These are phyloP conservation scores for Corydoras sp. DNA, from an alignment of 2,113 vertebrate genomes.

Conservation along the genomic window DNA sequence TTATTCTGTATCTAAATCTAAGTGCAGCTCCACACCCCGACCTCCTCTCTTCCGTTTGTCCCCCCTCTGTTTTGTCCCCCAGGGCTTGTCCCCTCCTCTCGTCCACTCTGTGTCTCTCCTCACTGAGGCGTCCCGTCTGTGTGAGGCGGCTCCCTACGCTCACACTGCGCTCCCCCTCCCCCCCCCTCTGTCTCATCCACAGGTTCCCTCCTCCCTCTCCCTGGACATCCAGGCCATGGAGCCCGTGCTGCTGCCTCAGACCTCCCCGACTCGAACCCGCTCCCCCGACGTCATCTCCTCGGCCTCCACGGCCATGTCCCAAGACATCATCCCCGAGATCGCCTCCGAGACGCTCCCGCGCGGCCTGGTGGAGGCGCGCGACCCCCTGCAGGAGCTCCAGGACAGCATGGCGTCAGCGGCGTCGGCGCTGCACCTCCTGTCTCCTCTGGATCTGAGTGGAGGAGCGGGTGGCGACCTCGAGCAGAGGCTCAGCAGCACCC, in stretches of 20 bases:
- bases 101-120: constrained; percentile 24
- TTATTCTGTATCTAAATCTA: background rate
- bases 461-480: constrained; percentile 62
- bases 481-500: constrained; percentile 73
- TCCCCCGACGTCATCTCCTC: constrained; percentile 97
- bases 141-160: constrained; percentile 30
- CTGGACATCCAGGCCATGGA: constrained; percentile 80
- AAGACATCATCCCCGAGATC: constrained; percentile 94
- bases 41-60: constrained; percentile 12
- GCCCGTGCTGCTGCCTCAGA: constrained; percentile 75
- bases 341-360: constrained; percentile 86
- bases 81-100: constrained; percentile 34
- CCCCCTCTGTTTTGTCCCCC: background rate
- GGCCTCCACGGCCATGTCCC: constrained; percentile 89
- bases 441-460: constrained; percentile 75
- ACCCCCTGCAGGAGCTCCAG: constrained; percentile 60
- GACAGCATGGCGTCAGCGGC: constrained; percentile 94
- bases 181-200: constrained; percentile 28
- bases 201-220: constrained; percentile 64
- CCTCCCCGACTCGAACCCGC: constrained; percentile 86
- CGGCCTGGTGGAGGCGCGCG: constrained; percentile 65
- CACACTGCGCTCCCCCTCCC: constrained; percentile 37
- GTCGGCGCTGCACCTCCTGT: constrained; percentile 83
- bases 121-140: constrained; percentile 31
- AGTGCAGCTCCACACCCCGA: background rate